Evolutionary conservation across 2,888 invertebrate species (phyloP), one percentile per base, ranked within the genome.

Genomic region (Orthosia gracilis): DNA sequence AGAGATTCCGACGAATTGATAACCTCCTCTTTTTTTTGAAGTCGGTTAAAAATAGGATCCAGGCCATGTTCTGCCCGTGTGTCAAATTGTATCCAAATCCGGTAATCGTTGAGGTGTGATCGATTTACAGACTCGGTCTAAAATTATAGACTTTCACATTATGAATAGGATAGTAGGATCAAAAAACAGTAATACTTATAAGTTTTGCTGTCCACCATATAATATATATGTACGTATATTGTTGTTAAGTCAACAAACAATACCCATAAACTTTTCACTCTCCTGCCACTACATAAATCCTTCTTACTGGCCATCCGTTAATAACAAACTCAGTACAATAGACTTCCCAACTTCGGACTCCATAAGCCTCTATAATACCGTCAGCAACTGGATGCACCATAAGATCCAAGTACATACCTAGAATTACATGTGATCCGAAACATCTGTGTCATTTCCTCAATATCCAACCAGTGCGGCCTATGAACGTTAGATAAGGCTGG

Each of bases 371-470:
- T 17, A 62, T 73, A 78, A 78, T 73, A 80, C 66, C 74, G 70
- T 68, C 69, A 65, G 63, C 55, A 31, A 79, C 55, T 73, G 80
- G 77, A 76, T 80, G 78, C 74, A 84, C 73, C 75, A 68, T 84
- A 83, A 84, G 86, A 81, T 75, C 68, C 70, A 71, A 75, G 75
- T 77, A 82, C 86, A 81, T 90, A 89, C 89, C 88, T 91, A 91
- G 91, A 92, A 92, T 92, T 92, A 92, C 89, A 94, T 93, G 92
- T 93, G 93, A 93, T 93, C 92, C 91, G 90, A 94, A 94, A 94
- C 95, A 94, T 94, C 93, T 95, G 93, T 94, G 94, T 94, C 95
- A 95, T 95, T 96, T 96, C 95, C 95, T 96, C 95, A 95, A 95
- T 95, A 95, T 92, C 93, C 91, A 94, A 93, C 92, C 92, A 92